phyloP scores from a whole-genome alignment of 2,888 invertebrate genomes.

The Phengaris arion region DNA sequence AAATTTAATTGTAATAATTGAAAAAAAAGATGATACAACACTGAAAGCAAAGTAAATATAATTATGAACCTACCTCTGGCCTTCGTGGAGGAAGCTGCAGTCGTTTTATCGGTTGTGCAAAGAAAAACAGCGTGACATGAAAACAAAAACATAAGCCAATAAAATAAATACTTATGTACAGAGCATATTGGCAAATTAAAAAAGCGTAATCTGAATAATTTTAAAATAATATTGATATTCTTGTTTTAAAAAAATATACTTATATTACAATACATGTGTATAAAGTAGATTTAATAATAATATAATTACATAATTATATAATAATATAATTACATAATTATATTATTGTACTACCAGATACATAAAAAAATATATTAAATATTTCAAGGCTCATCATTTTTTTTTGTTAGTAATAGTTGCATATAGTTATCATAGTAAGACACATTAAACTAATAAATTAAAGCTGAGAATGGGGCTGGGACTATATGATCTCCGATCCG shows the following conservation, averaged over 20 bases:
- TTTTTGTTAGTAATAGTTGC: too few species aligned
- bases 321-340: too few species aligned
- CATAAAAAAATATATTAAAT: too few species aligned
- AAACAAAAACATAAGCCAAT: conserved; percentile 70
- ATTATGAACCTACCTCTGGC: conserved; percentile 88
- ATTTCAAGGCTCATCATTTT: too few species aligned
- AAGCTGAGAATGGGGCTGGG: too few species aligned
- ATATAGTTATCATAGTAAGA: too few species aligned
- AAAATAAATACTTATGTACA: conserved; percentile 46
- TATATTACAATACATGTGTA: background rate
- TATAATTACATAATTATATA: too few species aligned
- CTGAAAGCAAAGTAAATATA: conserved; percentile 15
- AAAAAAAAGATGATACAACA: conserved; percentile 33
- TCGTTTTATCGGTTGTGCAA: conserved; percentile 69
- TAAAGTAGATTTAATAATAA: background rate
- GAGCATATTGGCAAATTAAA: background rate
- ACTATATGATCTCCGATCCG: too few species aligned
- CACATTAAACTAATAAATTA: too few species aligned
- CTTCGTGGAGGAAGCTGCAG: conserved; percentile 91
- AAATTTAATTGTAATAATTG: conserved; percentile 31
- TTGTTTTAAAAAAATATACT: background rate
- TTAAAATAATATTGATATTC: background rate
- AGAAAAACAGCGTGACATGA: conserved; percentile 77
- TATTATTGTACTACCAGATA: background rate
- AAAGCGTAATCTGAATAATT: background rate